Conservation (phyloP, 2,888 invertebrate species). For the Eupithecia pulchellata region DNA sequence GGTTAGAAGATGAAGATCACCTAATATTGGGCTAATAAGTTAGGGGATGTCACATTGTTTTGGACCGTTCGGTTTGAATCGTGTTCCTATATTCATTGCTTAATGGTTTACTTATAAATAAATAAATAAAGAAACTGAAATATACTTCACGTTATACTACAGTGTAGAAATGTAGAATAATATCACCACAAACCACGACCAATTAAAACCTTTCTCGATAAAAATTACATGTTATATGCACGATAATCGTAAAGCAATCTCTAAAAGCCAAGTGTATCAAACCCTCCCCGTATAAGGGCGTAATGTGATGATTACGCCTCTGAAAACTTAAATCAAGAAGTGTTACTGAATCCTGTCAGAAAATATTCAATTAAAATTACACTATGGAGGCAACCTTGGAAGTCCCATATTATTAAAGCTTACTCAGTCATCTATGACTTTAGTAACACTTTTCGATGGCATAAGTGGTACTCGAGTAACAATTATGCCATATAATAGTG, state of each 20-base stretch:
- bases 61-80: too few relatives aligned
- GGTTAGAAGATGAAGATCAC: too few relatives aligned
- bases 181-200: not conserved
- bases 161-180: not conserved
- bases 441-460: too few relatives aligned
- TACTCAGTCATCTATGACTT: not conserved
- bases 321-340: not conserved
- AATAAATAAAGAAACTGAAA: too few relatives aligned
- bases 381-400: not conserved
- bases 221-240: not conserved
- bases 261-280: constrained; percentile 3
- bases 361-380: not conserved
- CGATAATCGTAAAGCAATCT: not conserved
- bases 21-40: too few relatives aligned
- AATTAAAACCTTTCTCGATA: not conserved
- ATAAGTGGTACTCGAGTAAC: too few relatives aligned
- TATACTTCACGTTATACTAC: too few relatives aligned
- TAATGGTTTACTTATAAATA: too few relatives aligned
- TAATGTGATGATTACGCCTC: not conserved
- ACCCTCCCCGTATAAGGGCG: not conserved
- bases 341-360: not conserved
- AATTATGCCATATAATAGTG: not conserved
- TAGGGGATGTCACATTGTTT: too few relatives aligned
- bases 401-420: not conserved
- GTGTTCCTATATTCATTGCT: too few relatives aligned